phyloP scores from a whole-genome alignment of 2,113 vertebrate species.

The Anseranas semipalmata region DNA sequence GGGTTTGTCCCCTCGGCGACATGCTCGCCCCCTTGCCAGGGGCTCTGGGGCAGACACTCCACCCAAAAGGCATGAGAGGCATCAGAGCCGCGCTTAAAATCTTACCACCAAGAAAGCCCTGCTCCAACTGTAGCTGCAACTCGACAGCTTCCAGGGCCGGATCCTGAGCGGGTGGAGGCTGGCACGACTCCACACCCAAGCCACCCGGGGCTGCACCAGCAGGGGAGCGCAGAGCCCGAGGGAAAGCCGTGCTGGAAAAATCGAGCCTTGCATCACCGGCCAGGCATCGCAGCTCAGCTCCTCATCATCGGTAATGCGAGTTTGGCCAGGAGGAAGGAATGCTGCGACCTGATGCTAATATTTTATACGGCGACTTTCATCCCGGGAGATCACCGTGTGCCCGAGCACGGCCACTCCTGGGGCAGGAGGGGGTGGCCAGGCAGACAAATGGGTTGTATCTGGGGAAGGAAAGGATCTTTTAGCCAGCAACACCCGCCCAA shows the following conservation, averaged over 20 bases:
- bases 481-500: conserved; percentile 53
- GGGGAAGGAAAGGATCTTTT: conserved; percentile 59
- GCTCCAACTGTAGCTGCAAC: conserved; percentile 23
- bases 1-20: rapidly evolving
- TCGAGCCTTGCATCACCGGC: conserved; percentile 55
- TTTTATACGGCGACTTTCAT: conserved; percentile 23
- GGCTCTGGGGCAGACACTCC: background rate
- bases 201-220: background rate
- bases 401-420: background rate
- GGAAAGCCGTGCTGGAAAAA: conserved; percentile 51
- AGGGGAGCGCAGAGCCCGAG: conserved; percentile 25
- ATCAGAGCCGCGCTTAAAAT: background rate
- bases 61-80: background rate
- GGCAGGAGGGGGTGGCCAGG: conserved; percentile 48
- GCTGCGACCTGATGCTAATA: conserved; percentile 46
- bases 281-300: conserved; percentile 23
- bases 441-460: conserved; percentile 55
- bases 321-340: conserved; percentile 10
- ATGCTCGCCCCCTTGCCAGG: background rate
- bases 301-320: background rate
- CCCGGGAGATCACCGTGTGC: background rate
- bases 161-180: conserved; percentile 11
- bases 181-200: background rate
- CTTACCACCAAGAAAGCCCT: conserved; percentile 7
- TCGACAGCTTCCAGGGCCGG: background rate